phyloP scores from a whole-genome alignment of 2,888 invertebrate genomes.

The Eretmocerus hayati region DNA sequence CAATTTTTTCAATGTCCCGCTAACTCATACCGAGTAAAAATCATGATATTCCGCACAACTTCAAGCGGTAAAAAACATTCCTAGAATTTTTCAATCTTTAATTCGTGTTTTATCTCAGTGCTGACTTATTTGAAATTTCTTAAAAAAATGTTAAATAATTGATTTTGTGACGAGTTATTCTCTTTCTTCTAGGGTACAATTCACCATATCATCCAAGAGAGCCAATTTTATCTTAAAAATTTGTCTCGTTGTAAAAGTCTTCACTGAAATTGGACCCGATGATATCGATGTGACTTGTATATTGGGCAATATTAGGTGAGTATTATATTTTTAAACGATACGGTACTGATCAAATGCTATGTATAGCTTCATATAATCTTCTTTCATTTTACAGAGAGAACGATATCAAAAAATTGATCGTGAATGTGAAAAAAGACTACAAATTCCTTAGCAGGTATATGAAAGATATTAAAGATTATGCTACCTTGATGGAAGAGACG shows the following conservation, averaged over 20 bases:
- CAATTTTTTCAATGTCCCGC: too few species aligned
- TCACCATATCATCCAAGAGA: slow-evolving; percentile 27
- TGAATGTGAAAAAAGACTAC: slow-evolving; percentile 33
- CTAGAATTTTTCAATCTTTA: too few species aligned
- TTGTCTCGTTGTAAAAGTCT: slow-evolving; percentile 29
- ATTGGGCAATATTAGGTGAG: slow-evolving; percentile 35
- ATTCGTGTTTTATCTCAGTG: too few species aligned
- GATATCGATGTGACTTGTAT: slow-evolving; percentile 31
- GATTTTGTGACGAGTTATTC: too few species aligned
- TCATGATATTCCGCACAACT: too few species aligned
- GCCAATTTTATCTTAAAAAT: slow-evolving; percentile 32
- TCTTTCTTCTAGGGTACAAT: slow-evolving; percentile 31
- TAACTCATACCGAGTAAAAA: too few species aligned
- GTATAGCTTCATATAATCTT: background rate
- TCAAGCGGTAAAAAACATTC: too few species aligned
- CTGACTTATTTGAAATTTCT: too few species aligned
- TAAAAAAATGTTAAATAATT: too few species aligned
- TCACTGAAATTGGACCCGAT: slow-evolving; percentile 28
- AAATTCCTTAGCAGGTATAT: slow-evolving; percentile 35
- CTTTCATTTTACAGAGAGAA: slow-evolving; percentile 25
- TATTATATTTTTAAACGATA: too few species aligned
- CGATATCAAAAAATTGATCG: slow-evolving; percentile 33
- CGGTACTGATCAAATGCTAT: background rate
- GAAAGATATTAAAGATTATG: slow-evolving; percentile 34
- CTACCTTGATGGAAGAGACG: slow-evolving; percentile 32